Evolutionary conservation across 2,888 invertebrate species (phyloP), one percentile per base, ranked within the genome.

Genomic region (Odontocerum albicorne): DNA sequence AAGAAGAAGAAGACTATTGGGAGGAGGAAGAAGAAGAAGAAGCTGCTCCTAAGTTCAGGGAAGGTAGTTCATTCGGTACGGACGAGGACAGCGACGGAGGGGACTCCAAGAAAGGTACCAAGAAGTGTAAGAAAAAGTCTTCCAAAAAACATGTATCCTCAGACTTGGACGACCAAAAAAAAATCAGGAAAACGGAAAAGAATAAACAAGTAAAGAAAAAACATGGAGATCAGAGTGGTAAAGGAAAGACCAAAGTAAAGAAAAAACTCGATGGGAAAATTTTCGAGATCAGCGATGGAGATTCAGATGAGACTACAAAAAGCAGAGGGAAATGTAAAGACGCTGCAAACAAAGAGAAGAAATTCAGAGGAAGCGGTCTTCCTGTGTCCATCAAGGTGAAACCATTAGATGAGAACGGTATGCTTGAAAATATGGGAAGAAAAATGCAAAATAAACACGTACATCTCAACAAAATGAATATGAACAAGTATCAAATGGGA

Each of bases 261-360:
- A 55, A 52, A 49, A 50, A 38, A 33, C 16, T n/a, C 33, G 10
- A 21, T 20, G 35, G n/a, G 8, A 44, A 16, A 35, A 21, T 8
- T 27, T n/a, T n/a, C n/a, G n/a, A n/a, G n/a, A n/a, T n/a, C n/a
- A n/a, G n/a, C n/a, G n/a, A n/a, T n/a, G n/a, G n/a, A 7, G 31
- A 10, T 8, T 39, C 36, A 50, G 49, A 33, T 21, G 43, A 12
- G 27, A 27, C 8, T 31, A 39, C 44, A 38, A 39, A 38, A 27
- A 33, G 38, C 19, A 73, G 72, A 22, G 10, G 72, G 72, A 63
- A 63, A 68, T 57, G 65, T 71, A 2, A 66, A 65, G 70, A 54
- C 17, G 39, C 31, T n/a, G 31, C 38, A 22, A 54, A 39, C 3
- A 2, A 20, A 7, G 31, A 32, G 33, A 38, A 17, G 13, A 59